Evolutionary conservation across 2,797 vertebrate species (phyloP).

Genomic region (Gallinago stenura): DNA sequence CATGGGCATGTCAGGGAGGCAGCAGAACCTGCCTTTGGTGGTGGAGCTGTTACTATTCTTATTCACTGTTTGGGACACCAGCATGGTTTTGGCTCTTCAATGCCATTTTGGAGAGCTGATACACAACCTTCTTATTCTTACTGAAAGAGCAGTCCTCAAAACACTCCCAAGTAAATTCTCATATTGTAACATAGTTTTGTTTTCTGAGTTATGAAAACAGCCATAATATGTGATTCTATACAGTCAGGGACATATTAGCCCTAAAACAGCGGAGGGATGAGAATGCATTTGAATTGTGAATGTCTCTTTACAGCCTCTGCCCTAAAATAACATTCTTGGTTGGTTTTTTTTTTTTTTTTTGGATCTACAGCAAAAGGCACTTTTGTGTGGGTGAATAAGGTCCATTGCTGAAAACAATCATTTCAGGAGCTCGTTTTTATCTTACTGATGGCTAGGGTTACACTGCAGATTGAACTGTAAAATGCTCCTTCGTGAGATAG

Average conservation of each 20-base stretch:
- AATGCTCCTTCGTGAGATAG: background rate
- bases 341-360: background rate
- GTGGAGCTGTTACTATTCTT: background rate
- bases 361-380: background rate
- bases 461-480: background rate
- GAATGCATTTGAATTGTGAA: background rate
- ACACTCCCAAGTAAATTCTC: background rate
- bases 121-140: background rate
- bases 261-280: background rate
- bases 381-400: constrained; percentile 17
- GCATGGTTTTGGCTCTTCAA: background rate
- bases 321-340: background rate
- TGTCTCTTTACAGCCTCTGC: background rate
- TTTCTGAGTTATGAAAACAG: background rate
- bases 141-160: background rate
- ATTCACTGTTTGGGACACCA: background rate
- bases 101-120: background rate
- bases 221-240: background rate
- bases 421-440: constrained; percentile 48
- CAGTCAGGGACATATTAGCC: background rate
- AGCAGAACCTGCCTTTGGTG: fast-evolving
- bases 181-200: background rate
- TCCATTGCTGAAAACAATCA: constrained; percentile 38
- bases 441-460: constrained; percentile 7
- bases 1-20: background rate